These are phyloP conservation scores for Cheirogaleus major DNA, from an alignment of 2,797 vertebrate genomes.

Conservation along the genomic window DNA sequence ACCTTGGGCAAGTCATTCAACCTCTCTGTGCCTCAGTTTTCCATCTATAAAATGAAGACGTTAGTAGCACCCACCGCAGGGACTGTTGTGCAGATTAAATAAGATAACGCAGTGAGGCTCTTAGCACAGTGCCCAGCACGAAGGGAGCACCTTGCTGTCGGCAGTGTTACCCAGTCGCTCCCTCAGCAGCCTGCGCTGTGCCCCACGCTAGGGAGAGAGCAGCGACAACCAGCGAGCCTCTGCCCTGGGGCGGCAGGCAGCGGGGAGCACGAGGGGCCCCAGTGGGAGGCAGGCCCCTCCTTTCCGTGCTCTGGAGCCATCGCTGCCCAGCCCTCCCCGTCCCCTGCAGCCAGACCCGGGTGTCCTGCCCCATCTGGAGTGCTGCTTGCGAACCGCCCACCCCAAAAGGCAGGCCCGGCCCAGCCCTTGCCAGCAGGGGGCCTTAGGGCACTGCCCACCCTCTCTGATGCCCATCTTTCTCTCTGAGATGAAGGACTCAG, in stretches of 20 bases:
- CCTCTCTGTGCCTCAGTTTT: background rate
- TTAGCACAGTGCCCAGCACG: background rate
- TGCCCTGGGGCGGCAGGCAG: background rate
- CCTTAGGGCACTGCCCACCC: background rate
- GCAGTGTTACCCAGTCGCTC: background rate
- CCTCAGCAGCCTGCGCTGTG: background rate
- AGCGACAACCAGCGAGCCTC: too few relatives aligned
- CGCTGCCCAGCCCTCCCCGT: background rate
- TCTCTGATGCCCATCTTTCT: background rate
- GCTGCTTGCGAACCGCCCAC: background rate
- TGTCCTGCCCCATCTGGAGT: background rate
- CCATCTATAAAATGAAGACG: background rate
- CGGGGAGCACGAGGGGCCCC: background rate
- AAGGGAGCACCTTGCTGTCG: background rate
- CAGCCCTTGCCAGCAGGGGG: background rate
- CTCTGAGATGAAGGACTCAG: background rate
- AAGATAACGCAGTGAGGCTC: background rate
- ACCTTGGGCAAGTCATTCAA: background rate
- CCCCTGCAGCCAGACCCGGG: background rate
- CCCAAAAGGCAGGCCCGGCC: background rate
- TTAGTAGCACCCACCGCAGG: background rate
- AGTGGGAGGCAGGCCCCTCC: too few relatives aligned
- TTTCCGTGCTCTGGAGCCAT: background rate
- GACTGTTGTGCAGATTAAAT: background rate
- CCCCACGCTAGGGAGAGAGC: background rate